phyloP scores from a whole-genome alignment of 1,140 invertebrate genomes.

The Meloidogyne hapla region DNA sequence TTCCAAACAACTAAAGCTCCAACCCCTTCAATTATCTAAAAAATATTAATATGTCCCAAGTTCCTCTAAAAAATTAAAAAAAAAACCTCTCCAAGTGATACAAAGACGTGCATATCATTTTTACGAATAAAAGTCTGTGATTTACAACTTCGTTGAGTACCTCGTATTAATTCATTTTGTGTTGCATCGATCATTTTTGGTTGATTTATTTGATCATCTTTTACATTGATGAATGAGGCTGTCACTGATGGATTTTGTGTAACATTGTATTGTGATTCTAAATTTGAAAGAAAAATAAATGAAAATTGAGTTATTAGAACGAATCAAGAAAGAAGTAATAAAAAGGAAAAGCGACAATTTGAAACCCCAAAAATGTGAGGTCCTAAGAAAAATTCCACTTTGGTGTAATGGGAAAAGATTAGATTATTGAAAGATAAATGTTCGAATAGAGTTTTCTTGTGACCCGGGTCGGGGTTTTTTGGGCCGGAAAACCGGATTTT shows the following conservation, averaged over 20 bases:
- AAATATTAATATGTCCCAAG: neutral
- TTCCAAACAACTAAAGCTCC: slow-evolving; percentile 27
- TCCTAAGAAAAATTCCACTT: too few species aligned
- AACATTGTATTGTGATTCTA: neutral
- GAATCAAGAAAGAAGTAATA: too few species aligned
- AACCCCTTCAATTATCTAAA: slow-evolving; percentile 13
- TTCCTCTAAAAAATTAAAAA: neutral
- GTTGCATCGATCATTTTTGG: neutral
- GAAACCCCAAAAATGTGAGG: too few species aligned
- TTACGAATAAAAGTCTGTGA: slow-evolving; percentile 13
- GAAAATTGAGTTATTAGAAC: too few species aligned
- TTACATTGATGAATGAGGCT: neutral
- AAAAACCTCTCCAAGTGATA: slow-evolving; percentile 14
- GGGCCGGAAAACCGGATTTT: too few species aligned
- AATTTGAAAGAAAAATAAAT: neutral
- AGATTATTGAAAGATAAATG: too few species aligned
- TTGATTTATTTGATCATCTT: neutral
- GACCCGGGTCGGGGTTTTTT: too few species aligned
- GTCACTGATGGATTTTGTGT: neutral
- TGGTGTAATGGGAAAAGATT: too few species aligned
- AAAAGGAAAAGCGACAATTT: too few species aligned
- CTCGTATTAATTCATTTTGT: neutral
- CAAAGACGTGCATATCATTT: slow-evolving; percentile 9
- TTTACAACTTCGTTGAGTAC: neutral
- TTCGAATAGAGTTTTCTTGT: too few species aligned